Percentiles rank a stretch among this genome's conserved stretches.
These are phyloP conservation scores for Aphelenchoides besseyi DNA, from an alignment of 1,140 invertebrate genomes.

Conservation along the genomic window DNA sequence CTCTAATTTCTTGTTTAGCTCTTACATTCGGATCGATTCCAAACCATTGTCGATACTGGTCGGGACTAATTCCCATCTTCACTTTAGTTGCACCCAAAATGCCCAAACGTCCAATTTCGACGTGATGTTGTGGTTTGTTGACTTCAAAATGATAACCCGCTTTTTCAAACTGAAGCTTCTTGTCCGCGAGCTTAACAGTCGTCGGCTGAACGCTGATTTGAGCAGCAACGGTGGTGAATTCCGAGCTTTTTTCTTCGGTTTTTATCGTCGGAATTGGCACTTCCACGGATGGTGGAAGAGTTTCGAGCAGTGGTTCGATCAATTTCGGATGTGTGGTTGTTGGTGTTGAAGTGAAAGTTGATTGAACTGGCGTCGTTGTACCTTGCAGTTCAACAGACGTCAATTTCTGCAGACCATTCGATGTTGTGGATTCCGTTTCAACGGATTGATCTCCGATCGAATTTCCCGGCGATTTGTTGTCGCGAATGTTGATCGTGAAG, in stretches of 20 bases:
- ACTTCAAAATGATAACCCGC: constrained; percentile 31
- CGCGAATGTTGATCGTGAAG: not conserved
- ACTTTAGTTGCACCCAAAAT: constrained; percentile 4
- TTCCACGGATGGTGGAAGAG: constrained; percentile 4
- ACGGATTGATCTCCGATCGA: too few species aligned
- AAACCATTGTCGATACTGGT: constrained; percentile 35
- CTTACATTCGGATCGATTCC: constrained; percentile 26
- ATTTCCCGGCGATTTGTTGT: not conserved
- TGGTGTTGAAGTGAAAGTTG: not conserved
- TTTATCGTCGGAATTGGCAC: not conserved
- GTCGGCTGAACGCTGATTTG: not conserved
- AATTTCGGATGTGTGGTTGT: not conserved
- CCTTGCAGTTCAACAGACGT: not conserved
- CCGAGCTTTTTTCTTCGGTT: constrained; percentile 6
- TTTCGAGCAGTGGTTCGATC: constrained; percentile 14
- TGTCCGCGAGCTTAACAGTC: not conserved
- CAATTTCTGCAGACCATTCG: not conserved
- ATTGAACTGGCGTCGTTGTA: not conserved
- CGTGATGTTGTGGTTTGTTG: constrained; percentile 8
- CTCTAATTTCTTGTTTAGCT: too few species aligned
- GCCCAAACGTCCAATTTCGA: constrained; percentile 25
- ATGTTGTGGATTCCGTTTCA: not conserved
- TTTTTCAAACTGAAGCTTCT: constrained; percentile 24
- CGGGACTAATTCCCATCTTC: constrained; percentile 26
- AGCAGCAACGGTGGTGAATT: not conserved